Evolutionary conservation across 2,113 vertebrate species (phyloP).

Genomic region (Otolemur garnettii): DNA sequence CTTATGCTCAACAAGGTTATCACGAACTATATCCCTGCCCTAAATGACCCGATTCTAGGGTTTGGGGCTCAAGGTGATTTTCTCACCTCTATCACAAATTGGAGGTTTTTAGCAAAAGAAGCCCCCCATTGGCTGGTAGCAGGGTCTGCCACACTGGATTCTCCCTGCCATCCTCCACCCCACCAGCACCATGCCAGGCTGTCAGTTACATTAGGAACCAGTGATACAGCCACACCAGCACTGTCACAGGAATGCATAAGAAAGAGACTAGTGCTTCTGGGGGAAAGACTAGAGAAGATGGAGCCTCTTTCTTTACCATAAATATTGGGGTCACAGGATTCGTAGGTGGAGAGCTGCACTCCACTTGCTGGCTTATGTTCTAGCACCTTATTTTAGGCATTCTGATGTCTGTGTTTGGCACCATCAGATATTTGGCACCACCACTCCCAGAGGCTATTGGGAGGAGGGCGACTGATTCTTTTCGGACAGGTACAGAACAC

Average conservation of each 20-base stretch:
- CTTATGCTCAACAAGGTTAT: not conserved
- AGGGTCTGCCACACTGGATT: not conserved
- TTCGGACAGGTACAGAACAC: not conserved
- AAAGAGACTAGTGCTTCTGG: not conserved
- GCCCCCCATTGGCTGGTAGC: not conserved
- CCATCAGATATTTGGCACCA: not conserved
- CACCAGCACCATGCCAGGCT: not conserved
- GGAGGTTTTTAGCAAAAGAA: slow-evolving; percentile 18
- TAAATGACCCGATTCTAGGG: not conserved
- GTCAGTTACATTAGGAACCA: not conserved
- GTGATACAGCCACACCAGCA: not conserved
- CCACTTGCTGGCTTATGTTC: not conserved
- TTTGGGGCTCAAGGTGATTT: not conserved
- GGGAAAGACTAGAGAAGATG: not conserved
- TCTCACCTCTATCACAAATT: not conserved
- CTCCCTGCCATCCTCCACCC: too few relatives aligned
- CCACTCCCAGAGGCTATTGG: not conserved
- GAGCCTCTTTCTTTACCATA: not conserved
- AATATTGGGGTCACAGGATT: not conserved
- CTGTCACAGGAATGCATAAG: not conserved
- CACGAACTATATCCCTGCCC: not conserved
- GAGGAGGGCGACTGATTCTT: not conserved
- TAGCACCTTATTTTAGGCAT: not conserved
- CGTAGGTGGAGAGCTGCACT: not conserved
- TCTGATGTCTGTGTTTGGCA: slow-evolving; percentile 22